phyloP scores from a whole-genome alignment of 2,113 vertebrate species.

The Seriola rivoliana region DNA sequence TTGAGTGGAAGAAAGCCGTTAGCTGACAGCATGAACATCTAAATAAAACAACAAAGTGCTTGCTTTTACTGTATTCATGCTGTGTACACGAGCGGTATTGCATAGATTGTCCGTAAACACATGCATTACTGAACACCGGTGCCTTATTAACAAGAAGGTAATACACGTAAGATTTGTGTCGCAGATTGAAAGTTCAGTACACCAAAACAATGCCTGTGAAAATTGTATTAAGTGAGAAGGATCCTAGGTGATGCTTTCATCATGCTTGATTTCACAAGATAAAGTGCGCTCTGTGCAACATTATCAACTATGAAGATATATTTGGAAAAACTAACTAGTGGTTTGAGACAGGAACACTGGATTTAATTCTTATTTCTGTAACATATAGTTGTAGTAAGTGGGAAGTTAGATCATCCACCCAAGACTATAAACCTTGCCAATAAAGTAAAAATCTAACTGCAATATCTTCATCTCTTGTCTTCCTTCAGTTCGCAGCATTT shows the following conservation, averaged over 20 bases:
- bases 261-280: neutral
- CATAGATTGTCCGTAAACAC: neutral
- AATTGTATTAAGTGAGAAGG: neutral
- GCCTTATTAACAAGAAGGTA: neutral
- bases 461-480: neutral
- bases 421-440: neutral
- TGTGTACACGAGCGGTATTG: neutral
- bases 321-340: neutral
- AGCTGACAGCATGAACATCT: neutral
- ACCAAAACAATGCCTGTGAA: neutral
- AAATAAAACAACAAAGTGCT: neutral
- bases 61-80: neutral
- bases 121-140: neutral
- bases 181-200: neutral
- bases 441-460: neutral
- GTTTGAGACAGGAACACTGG: neutral
- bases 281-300: neutral
- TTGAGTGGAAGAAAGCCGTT: constrained; percentile 12
- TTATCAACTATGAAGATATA: neutral
- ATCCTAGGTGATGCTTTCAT: neutral
- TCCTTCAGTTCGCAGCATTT: neutral
- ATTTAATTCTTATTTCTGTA: neutral
- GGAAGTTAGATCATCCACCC: neutral
- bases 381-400: neutral
- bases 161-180: neutral